Conservation (phyloP, 2,888 invertebrate genomes). For the Orthosia gracilis region DNA sequence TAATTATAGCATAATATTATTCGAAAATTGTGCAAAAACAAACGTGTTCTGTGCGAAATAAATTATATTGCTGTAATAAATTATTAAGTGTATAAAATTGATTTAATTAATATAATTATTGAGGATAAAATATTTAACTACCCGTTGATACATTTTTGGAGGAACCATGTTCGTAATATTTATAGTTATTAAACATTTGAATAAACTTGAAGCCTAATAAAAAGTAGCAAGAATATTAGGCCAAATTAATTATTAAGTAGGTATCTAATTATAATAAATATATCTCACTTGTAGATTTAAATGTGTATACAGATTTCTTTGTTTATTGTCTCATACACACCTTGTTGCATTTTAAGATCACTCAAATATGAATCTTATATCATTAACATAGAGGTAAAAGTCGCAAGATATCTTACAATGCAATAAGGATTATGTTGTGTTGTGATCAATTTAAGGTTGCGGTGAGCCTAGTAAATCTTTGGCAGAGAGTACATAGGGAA, state of each 20-base stretch:
- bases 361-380: not conserved
- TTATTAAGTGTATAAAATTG: slow-evolving; percentile 6
- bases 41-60: slow-evolving; percentile 24
- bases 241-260: slow-evolving; percentile 6
- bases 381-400: not conserved
- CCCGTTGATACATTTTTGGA: slow-evolving; percentile 18
- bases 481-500: not conserved
- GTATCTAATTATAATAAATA: slow-evolving; percentile 1
- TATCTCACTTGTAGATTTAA: slow-evolving; percentile 13
- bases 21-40: slow-evolving; percentile 13
- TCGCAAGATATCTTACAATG: not conserved
- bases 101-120: slow-evolving; percentile 15
- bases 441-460: not conserved
- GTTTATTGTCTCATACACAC: not conserved
- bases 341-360: not conserved
- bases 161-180: not conserved
- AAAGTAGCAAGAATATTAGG: slow-evolving; percentile 46
- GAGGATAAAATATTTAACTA: slow-evolving; percentile 3
- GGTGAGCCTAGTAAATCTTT: not conserved
- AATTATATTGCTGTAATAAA: slow-evolving; percentile 14
- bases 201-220: slow-evolving; percentile 3
- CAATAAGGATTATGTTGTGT: not conserved
- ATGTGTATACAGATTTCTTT: slow-evolving; percentile 18
- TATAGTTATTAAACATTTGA: slow-evolving; percentile 11
- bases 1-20: slow-evolving; percentile 22